A percentile compares a stretch with the other conserved stretches of the same genome.
Evolutionary conservation across 2,113 vertebrate species (phyloP).

Genomic region (Salminus brasiliensis): DNA sequence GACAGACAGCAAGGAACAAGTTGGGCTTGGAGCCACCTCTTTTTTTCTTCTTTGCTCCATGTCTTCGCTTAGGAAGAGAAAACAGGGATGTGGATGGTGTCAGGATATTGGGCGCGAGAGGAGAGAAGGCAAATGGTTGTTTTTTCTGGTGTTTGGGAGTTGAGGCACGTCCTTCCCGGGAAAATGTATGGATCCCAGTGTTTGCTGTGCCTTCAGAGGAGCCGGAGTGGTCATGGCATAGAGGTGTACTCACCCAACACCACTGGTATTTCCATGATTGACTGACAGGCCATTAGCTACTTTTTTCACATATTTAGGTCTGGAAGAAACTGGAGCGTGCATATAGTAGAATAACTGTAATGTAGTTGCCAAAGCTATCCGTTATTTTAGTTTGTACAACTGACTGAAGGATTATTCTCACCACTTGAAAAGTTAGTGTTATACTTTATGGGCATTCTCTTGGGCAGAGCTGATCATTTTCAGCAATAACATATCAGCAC

Average conservation of each 20-base stretch:
- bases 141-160: constrained; percentile 74
- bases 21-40: constrained; percentile 54
- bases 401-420: background rate
- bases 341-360: background rate
- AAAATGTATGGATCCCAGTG: background rate
- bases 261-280: background rate
- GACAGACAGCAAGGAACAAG: constrained; percentile 68
- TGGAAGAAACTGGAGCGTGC: background rate
- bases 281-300: background rate
- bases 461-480: background rate
- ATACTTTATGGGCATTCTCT: background rate
- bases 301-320: background rate
- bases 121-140: constrained; percentile 64
- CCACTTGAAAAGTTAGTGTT: background rate
- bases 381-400: background rate
- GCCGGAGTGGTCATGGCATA: background rate
- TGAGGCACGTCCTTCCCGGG: constrained; percentile 67
- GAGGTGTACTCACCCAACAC: background rate
- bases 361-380: background rate
- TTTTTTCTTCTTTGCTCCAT: background rate
- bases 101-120: constrained; percentile 30
- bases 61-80: constrained; percentile 13
- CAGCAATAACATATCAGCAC: too few species aligned
- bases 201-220: background rate
- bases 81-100: background rate